phyloP scores from a whole-genome alignment of 2,113 vertebrate genomes.

The Cervus canadensis region DNA sequence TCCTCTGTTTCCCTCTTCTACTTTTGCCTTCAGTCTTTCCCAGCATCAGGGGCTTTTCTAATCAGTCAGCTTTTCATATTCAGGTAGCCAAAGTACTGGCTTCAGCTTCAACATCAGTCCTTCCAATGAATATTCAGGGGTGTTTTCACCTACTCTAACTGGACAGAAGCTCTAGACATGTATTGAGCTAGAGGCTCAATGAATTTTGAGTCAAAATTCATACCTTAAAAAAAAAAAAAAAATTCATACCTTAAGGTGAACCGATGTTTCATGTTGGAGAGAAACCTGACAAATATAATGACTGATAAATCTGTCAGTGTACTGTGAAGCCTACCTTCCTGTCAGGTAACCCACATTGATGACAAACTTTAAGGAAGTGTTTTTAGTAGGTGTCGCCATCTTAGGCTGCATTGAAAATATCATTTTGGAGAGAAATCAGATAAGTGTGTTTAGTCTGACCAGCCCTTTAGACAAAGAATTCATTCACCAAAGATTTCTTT shows the following conservation, averaged over 20 bases:
- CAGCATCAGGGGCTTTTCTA: not conserved
- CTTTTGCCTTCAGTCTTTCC: not conserved
- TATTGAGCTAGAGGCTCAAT: not conserved
- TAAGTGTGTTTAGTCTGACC: not conserved
- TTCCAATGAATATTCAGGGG: not conserved
- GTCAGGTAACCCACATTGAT: not conserved
- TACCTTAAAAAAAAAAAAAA: not conserved
- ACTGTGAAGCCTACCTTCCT: not conserved
- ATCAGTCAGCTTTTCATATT: not conserved
- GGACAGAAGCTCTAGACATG: not conserved
- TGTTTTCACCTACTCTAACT: not conserved
- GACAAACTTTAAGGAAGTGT: not conserved
- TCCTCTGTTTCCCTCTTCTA: not conserved
- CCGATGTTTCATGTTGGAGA: not conserved
- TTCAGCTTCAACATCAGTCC: not conserved
- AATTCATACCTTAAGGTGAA: not conserved
- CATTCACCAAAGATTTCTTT: not conserved
- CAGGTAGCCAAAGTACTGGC: not conserved
- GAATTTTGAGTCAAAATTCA: not conserved
- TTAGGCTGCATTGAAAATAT: not conserved
- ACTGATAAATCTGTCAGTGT: not conserved
- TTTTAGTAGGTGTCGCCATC: not conserved
- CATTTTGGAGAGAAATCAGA: not conserved
- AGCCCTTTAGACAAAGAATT: not conserved
- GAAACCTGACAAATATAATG: not conserved